phyloP scores from a whole-genome alignment of 2,888 invertebrate genomes.

The Plagodis pulveraria region DNA sequence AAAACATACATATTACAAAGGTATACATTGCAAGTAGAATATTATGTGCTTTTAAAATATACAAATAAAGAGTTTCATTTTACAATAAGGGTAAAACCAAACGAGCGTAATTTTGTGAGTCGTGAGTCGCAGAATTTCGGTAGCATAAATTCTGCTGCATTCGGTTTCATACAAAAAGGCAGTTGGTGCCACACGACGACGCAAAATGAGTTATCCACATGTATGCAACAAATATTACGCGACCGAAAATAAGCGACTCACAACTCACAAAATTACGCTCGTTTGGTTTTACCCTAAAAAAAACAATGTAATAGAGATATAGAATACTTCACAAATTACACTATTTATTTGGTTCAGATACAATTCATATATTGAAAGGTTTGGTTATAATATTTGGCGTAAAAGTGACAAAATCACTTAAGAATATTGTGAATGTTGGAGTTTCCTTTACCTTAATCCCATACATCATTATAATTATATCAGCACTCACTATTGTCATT shows the following conservation, averaged over 20 bases:
- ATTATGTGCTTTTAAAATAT: not conserved
- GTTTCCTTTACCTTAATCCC: slow-evolving; percentile 23
- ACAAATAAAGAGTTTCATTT: slow-evolving; percentile 8
- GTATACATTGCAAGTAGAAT: not conserved
- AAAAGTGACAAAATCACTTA: slow-evolving; percentile 51
- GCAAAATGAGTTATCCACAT: no score
- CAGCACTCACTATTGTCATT: slow-evolving; percentile 38
- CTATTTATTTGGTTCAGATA: slow-evolving; percentile 47
- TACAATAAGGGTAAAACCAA: no score
- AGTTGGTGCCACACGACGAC: no score
- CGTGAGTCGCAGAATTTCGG: no score
- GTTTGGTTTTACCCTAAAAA: slow-evolving; percentile 3
- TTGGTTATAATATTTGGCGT: slow-evolving; percentile 46
- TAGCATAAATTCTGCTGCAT: no score
- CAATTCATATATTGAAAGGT: slow-evolving; percentile 47
- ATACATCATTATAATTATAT: slow-evolving; percentile 36
- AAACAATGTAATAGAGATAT: slow-evolving; percentile 21
- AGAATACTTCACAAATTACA: slow-evolving; percentile 34
- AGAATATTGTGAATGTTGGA: slow-evolving; percentile 25
- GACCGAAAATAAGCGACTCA: no score
- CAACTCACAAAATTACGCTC: no score
- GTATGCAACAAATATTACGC: no score
- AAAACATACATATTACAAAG: no score
- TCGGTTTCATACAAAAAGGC: no score
- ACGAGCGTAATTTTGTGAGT: no score